Evolutionary conservation across 2,888 invertebrate species (phyloP).

Genomic region (Drosophila neotestacea): DNA sequence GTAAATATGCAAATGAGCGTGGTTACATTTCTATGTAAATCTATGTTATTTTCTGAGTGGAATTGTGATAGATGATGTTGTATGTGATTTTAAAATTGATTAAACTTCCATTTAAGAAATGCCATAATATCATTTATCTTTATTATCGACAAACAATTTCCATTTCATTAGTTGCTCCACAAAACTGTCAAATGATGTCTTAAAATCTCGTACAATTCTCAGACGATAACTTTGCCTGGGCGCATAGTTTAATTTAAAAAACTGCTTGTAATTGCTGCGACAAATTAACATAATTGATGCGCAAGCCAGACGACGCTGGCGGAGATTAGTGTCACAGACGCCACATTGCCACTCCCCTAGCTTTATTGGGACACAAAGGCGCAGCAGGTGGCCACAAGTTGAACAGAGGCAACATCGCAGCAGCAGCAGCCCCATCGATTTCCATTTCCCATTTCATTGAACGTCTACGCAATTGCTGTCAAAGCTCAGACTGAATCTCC

Average conservation of each 20-base stretch:
- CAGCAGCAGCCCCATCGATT: conserved; percentile 63
- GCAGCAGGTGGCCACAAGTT: conserved; percentile 71
- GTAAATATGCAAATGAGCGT: conserved; percentile 9
- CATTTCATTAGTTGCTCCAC: conserved; percentile 31
- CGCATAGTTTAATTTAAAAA: conserved; percentile 55
- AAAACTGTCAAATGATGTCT: conserved; percentile 43
- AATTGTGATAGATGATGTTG: conserved; percentile 13
- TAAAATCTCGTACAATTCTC: conserved; percentile 15
- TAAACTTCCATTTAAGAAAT: conserved; percentile 1
- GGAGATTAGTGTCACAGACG: conserved; percentile 37
- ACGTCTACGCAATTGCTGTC: conserved; percentile 46
- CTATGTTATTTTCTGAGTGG: conserved; percentile 6
- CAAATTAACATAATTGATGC: conserved; percentile 79
- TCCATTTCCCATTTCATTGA: conserved; percentile 48
- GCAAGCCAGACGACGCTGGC: conserved; percentile 46
- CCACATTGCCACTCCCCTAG: neutral
- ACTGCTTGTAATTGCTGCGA: conserved; percentile 71
- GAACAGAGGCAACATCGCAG: conserved; percentile 1
- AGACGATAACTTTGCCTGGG: neutral
- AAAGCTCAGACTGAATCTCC: conserved; percentile 34
- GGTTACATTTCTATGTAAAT: neutral
- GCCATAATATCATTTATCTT: conserved; percentile 51
- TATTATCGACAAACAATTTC: conserved; percentile 32
- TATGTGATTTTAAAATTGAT: conserved; percentile 11
- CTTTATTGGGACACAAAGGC: conserved; percentile 48